Conservation (phyloP, 92 coral and sea anemone genomes). For the Phenganax subtilis region DNA sequence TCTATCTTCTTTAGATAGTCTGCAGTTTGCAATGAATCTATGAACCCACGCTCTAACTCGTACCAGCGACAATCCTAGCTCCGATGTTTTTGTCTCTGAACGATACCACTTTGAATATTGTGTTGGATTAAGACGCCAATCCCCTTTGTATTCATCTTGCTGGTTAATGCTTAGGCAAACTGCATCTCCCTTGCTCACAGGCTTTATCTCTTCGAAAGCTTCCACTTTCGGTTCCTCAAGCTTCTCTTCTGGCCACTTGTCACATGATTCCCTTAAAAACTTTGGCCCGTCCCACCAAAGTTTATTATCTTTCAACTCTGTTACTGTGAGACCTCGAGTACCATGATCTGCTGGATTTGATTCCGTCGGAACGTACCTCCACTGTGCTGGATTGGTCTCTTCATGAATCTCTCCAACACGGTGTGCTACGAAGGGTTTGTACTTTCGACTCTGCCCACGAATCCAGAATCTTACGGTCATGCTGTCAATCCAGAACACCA, state of each 20-base stretch:
- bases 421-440: conserved; percentile 57
- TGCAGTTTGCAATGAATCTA: conserved; percentile 47
- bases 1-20: conserved; percentile 38
- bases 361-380: conserved; percentile 57
- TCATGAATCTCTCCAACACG: conserved; percentile 61
- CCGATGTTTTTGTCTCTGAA: neutral
- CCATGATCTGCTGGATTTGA: conserved; percentile 56
- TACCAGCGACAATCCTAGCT: conserved; percentile 58
- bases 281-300: conserved; percentile 55
- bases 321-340: conserved; percentile 47
- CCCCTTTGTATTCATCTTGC: conserved; percentile 28
- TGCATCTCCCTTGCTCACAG: conserved; percentile 14
- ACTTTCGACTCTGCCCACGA: conserved; percentile 56
- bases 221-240: conserved; percentile 30
- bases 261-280: conserved; percentile 41
- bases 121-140: conserved; percentile 48
- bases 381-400: conserved; percentile 53
- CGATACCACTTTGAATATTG: conserved; percentile 61
- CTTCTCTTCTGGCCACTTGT: conserved; percentile 41
- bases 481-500: conserved; percentile 49
- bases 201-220: conserved; percentile 12
- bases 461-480: conserved; percentile 54
- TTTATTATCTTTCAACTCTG: conserved; percentile 35
- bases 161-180: conserved; percentile 1
- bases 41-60: conserved; percentile 60